These are phyloP conservation scores for Nomada fucata DNA, from an alignment of 2,888 invertebrate species.

Conservation along the genomic window DNA sequence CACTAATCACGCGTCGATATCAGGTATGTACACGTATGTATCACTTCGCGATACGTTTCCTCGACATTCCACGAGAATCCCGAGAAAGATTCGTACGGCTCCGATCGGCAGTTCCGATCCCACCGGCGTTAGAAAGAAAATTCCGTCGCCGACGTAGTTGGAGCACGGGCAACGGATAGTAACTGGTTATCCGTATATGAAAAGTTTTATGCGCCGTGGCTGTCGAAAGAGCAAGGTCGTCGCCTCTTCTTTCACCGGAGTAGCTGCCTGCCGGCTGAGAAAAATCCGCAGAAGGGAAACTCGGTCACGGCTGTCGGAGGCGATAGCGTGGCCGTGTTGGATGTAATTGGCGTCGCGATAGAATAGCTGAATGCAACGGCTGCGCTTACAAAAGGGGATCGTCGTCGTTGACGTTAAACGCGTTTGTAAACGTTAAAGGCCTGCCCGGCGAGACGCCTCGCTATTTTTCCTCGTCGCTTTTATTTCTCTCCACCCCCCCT, in stretches of 20 bases:
- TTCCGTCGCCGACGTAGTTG: no score
- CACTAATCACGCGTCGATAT: no score
- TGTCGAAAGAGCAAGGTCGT: slow-evolving; percentile 18
- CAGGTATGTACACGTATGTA: no score
- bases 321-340: slow-evolving; percentile 1
- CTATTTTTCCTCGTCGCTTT: not conserved
- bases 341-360: slow-evolving; percentile 34
- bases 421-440: slow-evolving; percentile 15
- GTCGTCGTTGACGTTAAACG: slow-evolving; percentile 27
- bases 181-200: not conserved
- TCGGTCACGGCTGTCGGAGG: slow-evolving; percentile 49
- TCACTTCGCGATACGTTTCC: no score
- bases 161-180: not conserved
- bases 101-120: no score
- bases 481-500: not conserved
- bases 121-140: no score
- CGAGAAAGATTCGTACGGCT: no score
- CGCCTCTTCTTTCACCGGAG: not conserved
- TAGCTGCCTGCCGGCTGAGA: slow-evolving; percentile 9
- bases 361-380: slow-evolving; percentile 15
- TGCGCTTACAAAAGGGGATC: slow-evolving; percentile 10
- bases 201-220: not conserved
- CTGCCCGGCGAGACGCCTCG: not conserved
- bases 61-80: no score
- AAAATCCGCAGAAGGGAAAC: slow-evolving; percentile 25